Evolutionary conservation across 2,888 invertebrate species (phyloP), one percentile per base, ranked within the genome.

Genomic region (Trileptium ribeirensis): DNA sequence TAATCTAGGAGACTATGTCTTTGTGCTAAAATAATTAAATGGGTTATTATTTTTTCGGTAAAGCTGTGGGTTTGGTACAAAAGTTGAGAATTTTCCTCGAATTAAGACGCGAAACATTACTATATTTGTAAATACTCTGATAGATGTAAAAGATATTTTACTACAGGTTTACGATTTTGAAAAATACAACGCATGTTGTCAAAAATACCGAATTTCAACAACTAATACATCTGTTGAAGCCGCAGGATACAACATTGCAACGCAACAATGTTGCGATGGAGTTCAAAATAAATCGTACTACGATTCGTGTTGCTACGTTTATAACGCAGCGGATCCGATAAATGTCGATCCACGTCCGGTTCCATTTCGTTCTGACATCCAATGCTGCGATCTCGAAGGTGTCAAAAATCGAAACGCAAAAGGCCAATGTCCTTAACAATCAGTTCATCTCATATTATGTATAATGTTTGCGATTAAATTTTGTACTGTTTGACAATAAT

Each of bases 261-360:
- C 36, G 1, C 79, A 81, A 37, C 39, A 81, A 31, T 81, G 81
- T 39, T 81, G 81, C 37, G 79, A 81, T 39, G 39, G 79, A 3
- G 79, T 81, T 1, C 39, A 81, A 19, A 33, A 79, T 34, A 33
- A 39, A 34, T 67, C 67, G 8, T 24, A 67, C 29, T 80, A 67
- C 31, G 81, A 81, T 70, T 24, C 67, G 19, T 81, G 81, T 36
- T 81, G 81, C 51, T 81, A 80, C 38, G 81, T 81, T 1, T 64
- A 24, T 31, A 79, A 81, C 40, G 74, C 74, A n/a, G 78, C 75
- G n/a, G 2, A 2, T 2, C 78, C 78, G 31, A 1, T 38, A 29
- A 3, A 2, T 29, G 40, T 39, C 3, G 2, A 3, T 8, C 80
- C 80, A 1, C 33, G 29, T 2, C 80, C 80, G 38, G 34, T 37